phyloP scores from a whole-genome alignment of 2,113 vertebrate species.

The Oxygymnocypris stewartii region DNA sequence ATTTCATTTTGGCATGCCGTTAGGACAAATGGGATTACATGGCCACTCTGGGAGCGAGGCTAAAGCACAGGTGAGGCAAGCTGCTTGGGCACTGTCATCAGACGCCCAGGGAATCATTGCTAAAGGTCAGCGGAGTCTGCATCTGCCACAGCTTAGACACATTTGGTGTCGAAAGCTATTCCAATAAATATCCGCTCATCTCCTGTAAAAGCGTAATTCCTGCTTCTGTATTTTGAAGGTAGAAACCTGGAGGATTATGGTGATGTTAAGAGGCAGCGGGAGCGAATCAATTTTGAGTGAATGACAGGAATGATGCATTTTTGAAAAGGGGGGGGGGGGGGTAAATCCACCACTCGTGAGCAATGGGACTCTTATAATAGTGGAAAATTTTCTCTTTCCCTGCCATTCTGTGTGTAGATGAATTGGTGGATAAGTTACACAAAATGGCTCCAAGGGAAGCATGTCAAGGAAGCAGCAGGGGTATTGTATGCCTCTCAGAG shows the following conservation, averaged over 20 bases:
- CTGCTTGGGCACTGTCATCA: constrained; percentile 58
- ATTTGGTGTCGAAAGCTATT: constrained; percentile 62
- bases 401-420: constrained; percentile 56
- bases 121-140: constrained; percentile 74
- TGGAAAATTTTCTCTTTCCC: constrained; percentile 49
- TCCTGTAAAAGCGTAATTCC: constrained; percentile 63
- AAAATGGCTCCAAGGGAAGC: constrained; percentile 61
- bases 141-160: constrained; percentile 71
- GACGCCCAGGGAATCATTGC: constrained; percentile 67
- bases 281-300: constrained; percentile 72
- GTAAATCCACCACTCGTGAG: constrained; percentile 58
- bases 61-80: constrained; percentile 66
- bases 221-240: constrained; percentile 62
- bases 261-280: constrained; percentile 68
- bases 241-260: constrained; percentile 67
- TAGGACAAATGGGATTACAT: constrained; percentile 73
- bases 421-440: constrained; percentile 63
- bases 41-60: constrained; percentile 61
- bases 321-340: constrained; percentile 29
- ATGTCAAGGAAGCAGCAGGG: constrained; percentile 60
- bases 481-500: constrained; percentile 56
- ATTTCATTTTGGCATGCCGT: constrained; percentile 65
- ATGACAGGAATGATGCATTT: constrained; percentile 63
- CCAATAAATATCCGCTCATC: constrained; percentile 68
- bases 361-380: constrained; percentile 58